These are phyloP conservation scores for Manis crassicaudata DNA, from an alignment of 2,797 vertebrate genomes.

Conservation along the genomic window DNA sequence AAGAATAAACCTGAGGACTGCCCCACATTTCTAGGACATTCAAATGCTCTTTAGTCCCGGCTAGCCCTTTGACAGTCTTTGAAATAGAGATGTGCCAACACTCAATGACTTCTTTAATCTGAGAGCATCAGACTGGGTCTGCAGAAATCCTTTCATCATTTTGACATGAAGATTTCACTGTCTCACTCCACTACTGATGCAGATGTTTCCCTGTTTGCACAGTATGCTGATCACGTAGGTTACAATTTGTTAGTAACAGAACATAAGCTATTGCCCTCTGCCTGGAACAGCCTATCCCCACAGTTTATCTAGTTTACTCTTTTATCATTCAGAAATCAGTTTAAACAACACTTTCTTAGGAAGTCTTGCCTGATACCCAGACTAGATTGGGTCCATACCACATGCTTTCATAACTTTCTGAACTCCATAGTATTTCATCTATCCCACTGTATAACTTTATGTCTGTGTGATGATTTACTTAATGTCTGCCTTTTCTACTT, in stretches of 20 bases:
- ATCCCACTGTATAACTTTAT: background rate
- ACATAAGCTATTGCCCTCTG: background rate
- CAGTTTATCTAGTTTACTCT: background rate
- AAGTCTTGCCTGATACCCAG: background rate
- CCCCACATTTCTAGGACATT: rapidly evolving
- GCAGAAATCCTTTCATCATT: background rate
- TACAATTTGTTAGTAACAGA: background rate
- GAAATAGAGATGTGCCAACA: background rate
- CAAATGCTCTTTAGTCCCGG: background rate
- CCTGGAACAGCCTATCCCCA: background rate
- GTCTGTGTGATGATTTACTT: background rate
- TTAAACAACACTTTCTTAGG: background rate
- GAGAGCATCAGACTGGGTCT: background rate
- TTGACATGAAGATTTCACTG: background rate
- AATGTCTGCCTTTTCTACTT: background rate
- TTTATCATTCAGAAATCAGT: background rate
- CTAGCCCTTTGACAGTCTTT: background rate
- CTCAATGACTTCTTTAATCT: background rate
- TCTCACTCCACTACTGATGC: too few species aligned
- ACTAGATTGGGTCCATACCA: background rate
- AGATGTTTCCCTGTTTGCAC: background rate
- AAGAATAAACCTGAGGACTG: background rate
- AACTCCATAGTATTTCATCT: background rate
- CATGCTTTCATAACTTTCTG: background rate
- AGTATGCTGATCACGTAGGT: background rate